These are phyloP conservation scores for Galemys pyrenaicus DNA, from an alignment of 2,113 vertebrate genomes.

Conservation along the genomic window DNA sequence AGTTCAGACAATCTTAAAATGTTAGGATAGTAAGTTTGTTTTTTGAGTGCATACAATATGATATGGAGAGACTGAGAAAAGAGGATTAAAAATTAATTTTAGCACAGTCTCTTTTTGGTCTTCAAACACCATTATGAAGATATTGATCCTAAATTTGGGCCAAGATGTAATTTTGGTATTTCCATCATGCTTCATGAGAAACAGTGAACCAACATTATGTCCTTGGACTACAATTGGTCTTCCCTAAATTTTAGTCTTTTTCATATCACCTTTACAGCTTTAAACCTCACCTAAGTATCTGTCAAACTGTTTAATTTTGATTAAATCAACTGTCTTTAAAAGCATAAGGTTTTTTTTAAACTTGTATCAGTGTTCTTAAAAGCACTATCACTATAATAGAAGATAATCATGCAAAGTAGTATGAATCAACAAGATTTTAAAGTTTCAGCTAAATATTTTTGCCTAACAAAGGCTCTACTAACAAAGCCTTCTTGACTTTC, in stretches of 20 bases:
- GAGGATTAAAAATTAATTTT: not conserved
- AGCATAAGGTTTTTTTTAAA: not conserved
- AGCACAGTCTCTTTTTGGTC: not conserved
- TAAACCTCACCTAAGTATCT: not conserved
- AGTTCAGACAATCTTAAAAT: not conserved
- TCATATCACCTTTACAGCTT: not conserved
- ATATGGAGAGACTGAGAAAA: not conserved
- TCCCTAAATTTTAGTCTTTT: conserved; percentile 3
- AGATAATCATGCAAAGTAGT: not conserved
- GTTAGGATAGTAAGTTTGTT: not conserved
- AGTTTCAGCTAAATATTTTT: not conserved
- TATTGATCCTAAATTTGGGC: not conserved
- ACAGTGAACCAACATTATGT: not conserved
- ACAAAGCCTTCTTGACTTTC: not conserved
- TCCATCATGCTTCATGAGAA: not conserved
- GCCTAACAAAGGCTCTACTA: not conserved
- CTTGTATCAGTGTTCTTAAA: not conserved
- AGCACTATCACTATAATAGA: not conserved
- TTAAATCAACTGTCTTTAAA: not conserved
- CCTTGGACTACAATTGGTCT: not conserved
- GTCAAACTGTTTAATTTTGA: not conserved
- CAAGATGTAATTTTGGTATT: not conserved
- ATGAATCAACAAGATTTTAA: not conserved
- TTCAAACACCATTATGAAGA: not conserved
- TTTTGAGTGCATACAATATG: not conserved